Percentiles rank a stretch among this genome's conserved stretches.
These are phyloP conservation scores for Mustela lutreola DNA, from an alignment of 2,113 vertebrate genomes.

Conservation along the genomic window DNA sequence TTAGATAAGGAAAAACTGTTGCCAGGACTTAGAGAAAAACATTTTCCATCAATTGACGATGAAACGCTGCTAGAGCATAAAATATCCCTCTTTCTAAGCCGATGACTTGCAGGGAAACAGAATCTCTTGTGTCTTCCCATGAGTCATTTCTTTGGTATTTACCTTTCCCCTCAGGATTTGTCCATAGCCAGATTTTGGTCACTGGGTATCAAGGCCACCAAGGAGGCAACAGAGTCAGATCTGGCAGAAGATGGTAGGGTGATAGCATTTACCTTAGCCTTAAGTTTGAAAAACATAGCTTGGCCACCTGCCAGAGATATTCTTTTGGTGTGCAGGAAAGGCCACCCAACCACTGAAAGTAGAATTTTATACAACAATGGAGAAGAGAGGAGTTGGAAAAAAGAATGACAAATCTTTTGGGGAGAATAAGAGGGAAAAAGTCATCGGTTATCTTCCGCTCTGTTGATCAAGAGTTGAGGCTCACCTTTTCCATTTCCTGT, in stretches of 20 bases:
- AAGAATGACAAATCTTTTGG: not conserved
- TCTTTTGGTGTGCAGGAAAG: not conserved
- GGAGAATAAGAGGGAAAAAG: not conserved
- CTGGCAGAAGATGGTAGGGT: not conserved
- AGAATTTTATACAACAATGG: not conserved
- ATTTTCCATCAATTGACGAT: not conserved
- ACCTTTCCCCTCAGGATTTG: not conserved
- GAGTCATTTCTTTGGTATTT: not conserved
- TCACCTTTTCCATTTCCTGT: not conserved
- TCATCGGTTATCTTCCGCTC: not conserved
- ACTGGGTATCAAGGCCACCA: not conserved
- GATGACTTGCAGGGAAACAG: not conserved
- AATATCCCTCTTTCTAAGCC: not conserved
- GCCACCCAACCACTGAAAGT: not conserved
- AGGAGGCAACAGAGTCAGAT: not conserved
- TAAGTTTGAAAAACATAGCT: not conserved
- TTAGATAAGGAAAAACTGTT: slow-evolving; percentile 61
- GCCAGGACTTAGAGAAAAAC: slow-evolving; percentile 42
- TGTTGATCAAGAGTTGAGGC: not conserved
- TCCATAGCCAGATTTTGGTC: not conserved
- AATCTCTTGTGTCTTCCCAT: not conserved
- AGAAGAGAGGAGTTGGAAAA: not conserved
- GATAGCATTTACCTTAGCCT: not conserved
- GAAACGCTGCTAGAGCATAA: slow-evolving; percentile 21
- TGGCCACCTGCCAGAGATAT: not conserved